phyloP scores from a whole-genome alignment of 2,113 vertebrate species.

The Megatriorchis doriae region DNA sequence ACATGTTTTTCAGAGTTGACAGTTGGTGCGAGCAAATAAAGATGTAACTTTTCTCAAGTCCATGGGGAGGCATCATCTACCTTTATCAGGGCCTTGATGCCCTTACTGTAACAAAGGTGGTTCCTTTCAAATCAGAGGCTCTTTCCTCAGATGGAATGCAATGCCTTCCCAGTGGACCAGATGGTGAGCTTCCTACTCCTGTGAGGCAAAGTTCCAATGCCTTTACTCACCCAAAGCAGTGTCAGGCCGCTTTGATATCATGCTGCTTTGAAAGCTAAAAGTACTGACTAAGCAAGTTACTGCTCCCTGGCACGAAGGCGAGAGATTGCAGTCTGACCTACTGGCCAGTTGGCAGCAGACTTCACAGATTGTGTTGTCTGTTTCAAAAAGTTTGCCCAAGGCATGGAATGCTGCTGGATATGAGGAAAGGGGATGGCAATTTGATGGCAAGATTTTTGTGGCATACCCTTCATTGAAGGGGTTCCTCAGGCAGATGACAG shows the following conservation, averaged over 20 bases:
- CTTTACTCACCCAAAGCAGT: slow-evolving; percentile 12
- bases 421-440: neutral
- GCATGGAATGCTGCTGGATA: neutral
- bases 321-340: neutral
- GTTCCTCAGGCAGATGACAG: neutral
- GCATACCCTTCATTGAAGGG: neutral
- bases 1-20: neutral
- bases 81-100: neutral
- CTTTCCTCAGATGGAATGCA: neutral
- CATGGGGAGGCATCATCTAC: neutral
- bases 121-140: neutral
- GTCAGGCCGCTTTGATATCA: neutral
- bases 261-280: neutral
- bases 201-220: neutral
- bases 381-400: neutral
- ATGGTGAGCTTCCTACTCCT: neutral
- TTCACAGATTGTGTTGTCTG: neutral
- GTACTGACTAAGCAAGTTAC: neutral
- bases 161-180: neutral
- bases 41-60: neutral
- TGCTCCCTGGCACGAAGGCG: neutral
- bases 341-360: neutral
- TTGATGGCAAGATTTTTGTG: neutral
- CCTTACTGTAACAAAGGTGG: neutral
- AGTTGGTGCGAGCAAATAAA: neutral